Percentiles rank a stretch among this genome's conserved stretches.
phyloP scores from a whole-genome alignment of 2,797 vertebrate species.

The Liparis tanakae region DNA sequence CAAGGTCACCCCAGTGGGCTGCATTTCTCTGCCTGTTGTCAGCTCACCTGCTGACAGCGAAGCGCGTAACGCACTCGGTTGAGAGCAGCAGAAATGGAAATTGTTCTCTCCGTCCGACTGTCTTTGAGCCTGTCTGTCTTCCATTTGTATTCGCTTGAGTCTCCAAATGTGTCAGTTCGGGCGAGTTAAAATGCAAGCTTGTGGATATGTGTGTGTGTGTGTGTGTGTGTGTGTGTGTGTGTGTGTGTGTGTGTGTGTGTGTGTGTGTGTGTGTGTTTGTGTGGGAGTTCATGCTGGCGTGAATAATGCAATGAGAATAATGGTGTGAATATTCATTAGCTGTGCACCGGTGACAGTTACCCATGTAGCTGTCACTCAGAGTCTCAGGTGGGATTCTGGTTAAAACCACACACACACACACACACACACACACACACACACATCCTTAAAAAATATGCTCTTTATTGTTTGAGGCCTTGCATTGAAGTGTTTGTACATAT shows the following conservation, averaged over 20 bases:
- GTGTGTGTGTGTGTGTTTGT: neutral
- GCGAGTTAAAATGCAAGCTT: conserved; percentile 46
- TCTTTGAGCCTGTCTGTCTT: conserved; percentile 5
- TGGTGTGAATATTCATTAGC: conserved; percentile 78
- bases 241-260: neutral
- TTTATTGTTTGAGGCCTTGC: conserved; percentile 25
- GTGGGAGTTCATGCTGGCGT: conserved; percentile 27
- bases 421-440: conserved; percentile 19
- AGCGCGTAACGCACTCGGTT: neutral
- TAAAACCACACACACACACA: conserved; percentile 18
- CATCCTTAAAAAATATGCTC: conserved; percentile 25
- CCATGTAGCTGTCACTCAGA: conserved; percentile 73
- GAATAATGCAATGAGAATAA: conserved; percentile 62
- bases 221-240: neutral
- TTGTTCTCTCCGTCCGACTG: conserved; percentile 2
- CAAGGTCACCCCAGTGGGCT: conserved; percentile 67
- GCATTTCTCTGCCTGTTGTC: conserved; percentile 50
- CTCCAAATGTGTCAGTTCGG: conserved; percentile 38
- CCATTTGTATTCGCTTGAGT: conserved; percentile 20
- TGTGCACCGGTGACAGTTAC: conserved; percentile 63
- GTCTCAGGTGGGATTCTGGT: conserved; percentile 50
- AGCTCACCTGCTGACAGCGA: conserved; percentile 55
- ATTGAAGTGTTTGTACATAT: conserved; percentile 26
- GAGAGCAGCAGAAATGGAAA: conserved; percentile 43
- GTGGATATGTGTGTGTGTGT: conserved; percentile 9